Evolutionary conservation across 2,797 vertebrate genomes (phyloP), one percentile per base, ranked within the genome.

Genomic region (Cephalopachus bancanus): DNA sequence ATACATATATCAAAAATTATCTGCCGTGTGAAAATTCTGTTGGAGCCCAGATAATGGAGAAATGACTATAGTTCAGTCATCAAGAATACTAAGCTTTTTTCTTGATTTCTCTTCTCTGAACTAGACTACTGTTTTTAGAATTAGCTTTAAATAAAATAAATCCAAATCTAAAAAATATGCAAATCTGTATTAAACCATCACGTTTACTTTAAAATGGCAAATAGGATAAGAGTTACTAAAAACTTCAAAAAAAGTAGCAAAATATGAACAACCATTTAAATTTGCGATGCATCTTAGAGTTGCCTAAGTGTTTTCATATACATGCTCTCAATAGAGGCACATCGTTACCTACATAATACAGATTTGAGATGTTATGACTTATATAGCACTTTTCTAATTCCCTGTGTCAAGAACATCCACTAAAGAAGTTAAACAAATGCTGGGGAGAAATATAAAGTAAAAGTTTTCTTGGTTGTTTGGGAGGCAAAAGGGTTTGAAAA

Each of bases 271-370:
- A 59, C 67, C 16, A 57, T 80, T 92, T 89, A 65, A 37, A 37
- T 85, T 92, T 92, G 22, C 65, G 37, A 49, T 92, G 67, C 20
- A 53, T 62, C 62, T 85, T 74, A 80, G 37, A 74, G 26, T 85
- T 69, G 75, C n/a, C 28, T 80, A 60, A 89, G 89, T 55, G 59
- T 8, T 94, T 92, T 83, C 64, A 83, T 51, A 84, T 76, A 74
- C 24, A 90, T 22, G 11, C 24, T 86, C 10, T 83, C 53, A 87
- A 57, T 12, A 69, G 80, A 64, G 44, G 65, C 60, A 86, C 28
- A 8, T 69, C 28, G 80, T 94, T 57, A 71, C 60, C 59, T 71
- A 57, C 9, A 69, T 37, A 76, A 85, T 22, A 3, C 53, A 86
- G 24, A 53, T 86, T 65, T 81, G 67, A 72, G 55, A 75, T 81